phyloP scores from a whole-genome alignment of 2,797 vertebrate species.

The Gallinago stenura region DNA sequence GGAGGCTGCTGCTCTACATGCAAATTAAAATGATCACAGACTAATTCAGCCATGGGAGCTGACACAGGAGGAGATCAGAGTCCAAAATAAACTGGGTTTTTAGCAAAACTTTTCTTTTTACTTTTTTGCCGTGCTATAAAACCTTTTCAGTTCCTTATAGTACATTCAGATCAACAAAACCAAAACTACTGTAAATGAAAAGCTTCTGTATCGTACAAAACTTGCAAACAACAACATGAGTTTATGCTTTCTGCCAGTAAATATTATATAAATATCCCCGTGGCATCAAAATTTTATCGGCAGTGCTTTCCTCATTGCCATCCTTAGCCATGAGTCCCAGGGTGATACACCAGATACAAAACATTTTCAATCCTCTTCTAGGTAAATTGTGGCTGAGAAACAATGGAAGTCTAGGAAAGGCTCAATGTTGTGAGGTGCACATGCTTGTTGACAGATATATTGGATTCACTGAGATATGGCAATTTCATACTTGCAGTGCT shows the following conservation, averaged over 20 bases:
- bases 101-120: neutral
- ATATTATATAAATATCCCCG: neutral
- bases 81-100: neutral
- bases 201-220: neutral
- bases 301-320: neutral
- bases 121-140: neutral
- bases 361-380: neutral
- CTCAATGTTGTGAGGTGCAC: rapidly evolving
- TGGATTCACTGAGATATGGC: neutral
- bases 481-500: neutral
- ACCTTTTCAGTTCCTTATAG: neutral
- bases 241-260: neutral
- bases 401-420: neutral
- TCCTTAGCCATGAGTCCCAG: neutral
- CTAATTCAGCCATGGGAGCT: neutral
- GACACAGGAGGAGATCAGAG: neutral
- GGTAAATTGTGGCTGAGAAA: neutral
- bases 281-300: neutral
- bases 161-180: neutral
- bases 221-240: neutral
- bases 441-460: neutral
- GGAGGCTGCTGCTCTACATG: neutral
- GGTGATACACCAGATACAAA: neutral
- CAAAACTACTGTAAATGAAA: neutral
- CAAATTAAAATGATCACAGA: neutral